These are phyloP conservation scores for Tigriopus japonicus DNA, from an alignment of 1,140 invertebrate species.

Conservation along the genomic window DNA sequence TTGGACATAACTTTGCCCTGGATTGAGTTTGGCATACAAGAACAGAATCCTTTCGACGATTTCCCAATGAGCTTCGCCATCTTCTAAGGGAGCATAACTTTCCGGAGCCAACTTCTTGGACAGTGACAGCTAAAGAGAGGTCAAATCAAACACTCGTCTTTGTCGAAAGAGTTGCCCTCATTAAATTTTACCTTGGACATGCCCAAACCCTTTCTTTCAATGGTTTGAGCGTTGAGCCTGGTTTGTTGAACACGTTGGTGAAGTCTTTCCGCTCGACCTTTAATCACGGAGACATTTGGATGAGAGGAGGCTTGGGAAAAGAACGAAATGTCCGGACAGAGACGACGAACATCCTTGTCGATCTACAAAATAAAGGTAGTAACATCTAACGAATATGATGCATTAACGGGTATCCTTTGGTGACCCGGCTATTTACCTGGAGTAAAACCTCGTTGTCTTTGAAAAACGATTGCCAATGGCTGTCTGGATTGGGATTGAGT, in stretches of 20 bases:
- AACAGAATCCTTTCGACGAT: constrained; percentile 92
- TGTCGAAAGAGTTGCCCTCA: constrained; percentile 2
- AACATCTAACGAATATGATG: neutral
- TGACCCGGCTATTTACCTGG: neutral
- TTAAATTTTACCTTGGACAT: constrained; percentile 51
- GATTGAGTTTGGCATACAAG: constrained; percentile 92
- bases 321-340: constrained; percentile 92
- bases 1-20: constrained; percentile 91
- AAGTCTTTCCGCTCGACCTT: constrained; percentile 16
- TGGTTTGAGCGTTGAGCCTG: constrained; percentile 8
- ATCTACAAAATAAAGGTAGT: constrained; percentile 45
- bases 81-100: constrained; percentile 57
- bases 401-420: neutral
- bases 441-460: constrained; percentile 84
- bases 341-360: constrained; percentile 79
- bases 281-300: constrained; percentile 47
- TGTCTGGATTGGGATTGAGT: constrained; percentile 77
- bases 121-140: constrained; percentile 14
- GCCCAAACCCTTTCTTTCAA: constrained; percentile 28
- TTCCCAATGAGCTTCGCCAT: constrained; percentile 86
- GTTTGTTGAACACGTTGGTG: constrained; percentile 13
- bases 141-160: neutral
- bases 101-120: constrained; percentile 42
- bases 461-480: constrained; percentile 81
- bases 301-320: constrained; percentile 81